These are phyloP conservation scores for Thera britannica DNA, from an alignment of 2,888 invertebrate genomes.

Conservation along the genomic window DNA sequence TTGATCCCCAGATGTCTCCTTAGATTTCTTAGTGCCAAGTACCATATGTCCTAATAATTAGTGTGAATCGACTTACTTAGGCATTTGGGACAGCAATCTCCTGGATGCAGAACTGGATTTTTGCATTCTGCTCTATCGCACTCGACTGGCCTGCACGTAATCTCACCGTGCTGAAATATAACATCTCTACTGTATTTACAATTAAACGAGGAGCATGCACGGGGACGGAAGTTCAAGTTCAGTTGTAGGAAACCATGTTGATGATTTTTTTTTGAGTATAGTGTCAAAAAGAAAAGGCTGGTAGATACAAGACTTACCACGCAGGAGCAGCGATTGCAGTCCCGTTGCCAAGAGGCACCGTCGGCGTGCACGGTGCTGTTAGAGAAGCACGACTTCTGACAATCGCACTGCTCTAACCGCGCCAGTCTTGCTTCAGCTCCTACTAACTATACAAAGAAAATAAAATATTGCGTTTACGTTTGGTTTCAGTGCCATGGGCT, in stretches of 20 bases:
- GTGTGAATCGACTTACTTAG: constrained; percentile 86
- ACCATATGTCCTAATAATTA: too few relatives aligned
- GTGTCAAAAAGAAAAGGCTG: too few relatives aligned
- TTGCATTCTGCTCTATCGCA: constrained; percentile 92
- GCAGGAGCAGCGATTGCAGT: constrained; percentile 95
- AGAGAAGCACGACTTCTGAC: constrained; percentile 93
- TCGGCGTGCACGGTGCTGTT: constrained; percentile 93
- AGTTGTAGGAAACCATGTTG: too few relatives aligned
- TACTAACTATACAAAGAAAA: constrained; percentile 86
- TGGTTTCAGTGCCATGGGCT: constrained; percentile 15
- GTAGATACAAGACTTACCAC: constrained; percentile 81
- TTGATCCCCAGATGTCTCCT: too few relatives aligned
- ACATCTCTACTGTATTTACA: neutral
- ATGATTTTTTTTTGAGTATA: too few relatives aligned
- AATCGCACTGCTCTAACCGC: constrained; percentile 94
- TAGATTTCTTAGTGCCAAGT: too few relatives aligned
- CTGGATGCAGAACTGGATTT: constrained; percentile 90
- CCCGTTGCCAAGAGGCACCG: constrained; percentile 93
- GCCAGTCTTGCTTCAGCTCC: constrained; percentile 91
- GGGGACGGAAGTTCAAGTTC: too few relatives aligned
- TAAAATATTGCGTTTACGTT: constrained; percentile 4
- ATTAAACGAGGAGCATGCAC: too few relatives aligned
- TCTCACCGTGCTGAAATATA: constrained; percentile 90
- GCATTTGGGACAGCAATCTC: constrained; percentile 94
- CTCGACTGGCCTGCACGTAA: constrained; percentile 92